Evolutionary conservation across 2,113 vertebrate genomes (phyloP), one percentile per base, ranked within the genome.

Genomic region (Istiophorus platypterus): DNA sequence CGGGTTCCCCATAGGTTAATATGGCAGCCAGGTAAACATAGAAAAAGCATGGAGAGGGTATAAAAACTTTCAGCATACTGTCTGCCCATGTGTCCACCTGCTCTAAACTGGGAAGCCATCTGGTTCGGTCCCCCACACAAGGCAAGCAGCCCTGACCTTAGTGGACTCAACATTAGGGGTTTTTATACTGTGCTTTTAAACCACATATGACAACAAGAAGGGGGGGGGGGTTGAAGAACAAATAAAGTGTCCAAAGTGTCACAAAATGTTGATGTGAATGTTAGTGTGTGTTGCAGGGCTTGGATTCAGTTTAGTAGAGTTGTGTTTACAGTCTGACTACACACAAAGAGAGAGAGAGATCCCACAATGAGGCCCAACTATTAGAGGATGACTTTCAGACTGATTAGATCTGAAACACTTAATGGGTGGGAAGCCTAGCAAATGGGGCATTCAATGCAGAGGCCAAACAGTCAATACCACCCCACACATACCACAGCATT

Each of bases 81-180:
- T 67, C 85, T 63, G 68, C 27, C 84, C 86, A 82, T 83, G 80
- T 62, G 74, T 67, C 69, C 71, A 56, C 20, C 66, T 26, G 78
- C 71, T 85, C 52, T 74, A 49, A 42, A 79, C 88, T 88, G 92
- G 52, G 88, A 79, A 51, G 62, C 91, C 93, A 95, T 93, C 94
- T 95, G 92, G 71, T 82, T 58, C 76, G 22, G 41, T 80, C 88
- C 82, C 69, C 82, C 84, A 80, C 72, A 87, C 54, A 67, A 85
- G 65, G 77, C 84, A 67, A 57, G 34, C n/a, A 69, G 72, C 31
- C 20, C 74, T 69, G 72, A 83, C 78, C 74, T 69, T 57, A 65
- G 42, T 41, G 45, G 64, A 70, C 51, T 84, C 52, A 56, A 82
- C 51, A 69, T 62, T 51, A 0, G 14, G 3, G 65, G 75, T 56